These are phyloP conservation scores for Chinchilla lanigera DNA, from an alignment of 2,113 vertebrate species.

Conservation along the genomic window DNA sequence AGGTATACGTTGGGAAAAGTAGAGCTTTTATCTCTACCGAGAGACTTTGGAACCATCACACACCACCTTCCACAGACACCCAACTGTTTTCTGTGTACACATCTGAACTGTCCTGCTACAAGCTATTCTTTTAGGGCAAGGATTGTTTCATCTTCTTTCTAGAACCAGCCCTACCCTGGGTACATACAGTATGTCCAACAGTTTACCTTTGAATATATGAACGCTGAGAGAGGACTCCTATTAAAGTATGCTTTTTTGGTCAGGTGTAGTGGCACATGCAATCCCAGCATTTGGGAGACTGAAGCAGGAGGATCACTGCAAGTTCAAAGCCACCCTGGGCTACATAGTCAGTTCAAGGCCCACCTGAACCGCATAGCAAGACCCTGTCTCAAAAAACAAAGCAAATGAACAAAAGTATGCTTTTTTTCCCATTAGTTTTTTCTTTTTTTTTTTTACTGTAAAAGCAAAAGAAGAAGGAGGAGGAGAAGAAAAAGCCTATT, in stretches of 20 bases:
- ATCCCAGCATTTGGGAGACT: neutral
- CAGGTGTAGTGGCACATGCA: neutral
- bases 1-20: neutral
- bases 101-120: neutral
- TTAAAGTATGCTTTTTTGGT: neutral
- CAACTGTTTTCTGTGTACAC: neutral
- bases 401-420: neutral
- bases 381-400: neutral
- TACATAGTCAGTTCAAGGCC: neutral
- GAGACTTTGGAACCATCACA: neutral
- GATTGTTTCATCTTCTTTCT: neutral
- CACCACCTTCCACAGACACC: neutral
- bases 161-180: neutral
- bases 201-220: slow-evolving; percentile 38
- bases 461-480: neutral
- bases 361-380: neutral
- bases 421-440: neutral
- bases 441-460: slow-evolving; percentile 21
- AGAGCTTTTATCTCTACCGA: neutral
- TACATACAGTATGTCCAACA: neutral
- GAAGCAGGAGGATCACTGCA: neutral
- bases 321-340: neutral
- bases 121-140: neutral
- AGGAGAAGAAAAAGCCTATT: neutral
- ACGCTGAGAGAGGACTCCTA: slow-evolving; percentile 38